Evolutionary conservation across 2,113 vertebrate species (phyloP).

Genomic region (Malurus alboscapulatus): DNA sequence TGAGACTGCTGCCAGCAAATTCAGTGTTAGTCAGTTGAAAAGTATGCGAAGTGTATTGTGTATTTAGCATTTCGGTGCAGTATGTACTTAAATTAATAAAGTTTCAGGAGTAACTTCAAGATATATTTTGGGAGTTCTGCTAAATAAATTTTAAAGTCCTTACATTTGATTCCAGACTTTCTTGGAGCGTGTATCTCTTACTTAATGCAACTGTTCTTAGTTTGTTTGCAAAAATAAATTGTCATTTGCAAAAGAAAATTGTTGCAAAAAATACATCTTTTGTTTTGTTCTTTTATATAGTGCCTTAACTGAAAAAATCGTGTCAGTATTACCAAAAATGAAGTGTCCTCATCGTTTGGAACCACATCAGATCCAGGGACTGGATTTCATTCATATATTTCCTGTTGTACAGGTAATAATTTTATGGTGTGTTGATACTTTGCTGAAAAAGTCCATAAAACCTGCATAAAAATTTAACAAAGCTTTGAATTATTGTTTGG

Average conservation of each 20-base stretch:
- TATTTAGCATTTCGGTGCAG: not conserved
- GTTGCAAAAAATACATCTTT: not conserved
- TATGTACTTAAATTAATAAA: not conserved
- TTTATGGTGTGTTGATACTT: not conserved
- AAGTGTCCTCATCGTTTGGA: constrained; percentile 96
- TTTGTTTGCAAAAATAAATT: not conserved
- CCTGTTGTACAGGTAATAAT: constrained; percentile 91
- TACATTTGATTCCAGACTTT: not conserved
- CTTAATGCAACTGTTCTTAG: not conserved
- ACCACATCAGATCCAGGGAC: constrained; percentile 96
- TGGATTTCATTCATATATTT: constrained; percentile 99
- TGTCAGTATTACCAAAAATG: constrained; percentile 96
- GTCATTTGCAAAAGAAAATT: not conserved
- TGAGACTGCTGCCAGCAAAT: not conserved
- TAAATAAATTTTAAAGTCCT: not conserved
- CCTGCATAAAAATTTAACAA: not conserved
- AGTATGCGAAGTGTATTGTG: not conserved
- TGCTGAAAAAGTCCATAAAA: not conserved
- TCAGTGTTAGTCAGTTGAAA: not conserved
- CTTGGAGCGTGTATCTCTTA: not conserved
- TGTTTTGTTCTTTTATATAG: constrained; percentile 64
- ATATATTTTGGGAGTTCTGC: not conserved
- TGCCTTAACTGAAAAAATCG: constrained; percentile 96
- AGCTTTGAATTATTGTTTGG: not conserved
- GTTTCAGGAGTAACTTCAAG: not conserved